phyloP scores from a whole-genome alignment of 2,113 vertebrate genomes.

The Sitta europaea region DNA sequence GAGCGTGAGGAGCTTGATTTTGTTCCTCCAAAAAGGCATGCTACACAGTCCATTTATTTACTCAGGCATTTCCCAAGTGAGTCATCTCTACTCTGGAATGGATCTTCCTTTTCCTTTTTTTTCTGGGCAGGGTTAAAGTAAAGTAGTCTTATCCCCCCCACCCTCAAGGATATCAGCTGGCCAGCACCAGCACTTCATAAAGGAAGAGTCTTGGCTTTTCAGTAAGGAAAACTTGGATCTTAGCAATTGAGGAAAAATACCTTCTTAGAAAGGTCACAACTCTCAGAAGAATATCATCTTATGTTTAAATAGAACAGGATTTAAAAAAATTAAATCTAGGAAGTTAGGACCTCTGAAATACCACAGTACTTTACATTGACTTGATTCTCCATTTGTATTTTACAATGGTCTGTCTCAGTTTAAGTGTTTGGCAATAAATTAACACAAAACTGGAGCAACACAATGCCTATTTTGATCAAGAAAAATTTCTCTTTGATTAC shows the following conservation, averaged over 20 bases:
- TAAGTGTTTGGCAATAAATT: background rate
- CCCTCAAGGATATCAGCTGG: background rate
- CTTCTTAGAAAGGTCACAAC: background rate
- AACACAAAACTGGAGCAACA: background rate
- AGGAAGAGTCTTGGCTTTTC: background rate
- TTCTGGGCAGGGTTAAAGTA: background rate
- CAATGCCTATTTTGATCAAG: background rate
- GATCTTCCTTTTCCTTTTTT: background rate
- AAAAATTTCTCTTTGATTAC: background rate
- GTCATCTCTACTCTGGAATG: background rate
- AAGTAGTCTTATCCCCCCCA: background rate
- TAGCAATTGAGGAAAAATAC: background rate
- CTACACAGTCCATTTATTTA: constrained; percentile 13
- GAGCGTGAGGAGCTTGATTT: background rate
- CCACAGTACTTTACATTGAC: background rate
- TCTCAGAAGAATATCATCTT: background rate
- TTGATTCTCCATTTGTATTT: background rate
- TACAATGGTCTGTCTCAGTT: background rate
- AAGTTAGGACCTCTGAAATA: background rate
- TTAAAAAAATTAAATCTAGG: background rate
- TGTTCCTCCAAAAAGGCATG: background rate
- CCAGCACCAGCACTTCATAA: background rate
- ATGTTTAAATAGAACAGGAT: background rate
- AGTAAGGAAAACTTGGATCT: background rate
- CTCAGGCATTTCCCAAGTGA: constrained; percentile 35